Percentiles rank a stretch among this genome's conserved stretches.
phyloP scores from a whole-genome alignment of 2,113 vertebrate species.

The Mastomys coucha region DNA sequence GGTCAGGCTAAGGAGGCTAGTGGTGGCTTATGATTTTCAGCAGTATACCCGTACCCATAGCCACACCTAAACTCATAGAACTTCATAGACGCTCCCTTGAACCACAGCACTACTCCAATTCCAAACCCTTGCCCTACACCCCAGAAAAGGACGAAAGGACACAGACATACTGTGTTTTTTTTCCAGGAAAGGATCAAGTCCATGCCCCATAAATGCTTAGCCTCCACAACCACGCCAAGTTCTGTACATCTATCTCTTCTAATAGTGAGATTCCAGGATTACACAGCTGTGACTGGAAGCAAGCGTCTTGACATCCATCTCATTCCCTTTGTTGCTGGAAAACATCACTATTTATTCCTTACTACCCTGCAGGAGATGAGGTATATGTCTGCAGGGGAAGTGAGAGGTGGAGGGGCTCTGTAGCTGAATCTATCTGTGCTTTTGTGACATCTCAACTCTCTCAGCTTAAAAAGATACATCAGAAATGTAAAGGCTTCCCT shows the following conservation, averaged over 20 bases:
- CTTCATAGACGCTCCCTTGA: neutral
- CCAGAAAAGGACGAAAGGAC: neutral
- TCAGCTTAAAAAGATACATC: constrained; percentile 61
- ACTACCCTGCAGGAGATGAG: neutral
- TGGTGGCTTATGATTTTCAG: neutral
- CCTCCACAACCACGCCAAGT: neutral
- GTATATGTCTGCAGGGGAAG: neutral
- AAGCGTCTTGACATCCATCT: neutral
- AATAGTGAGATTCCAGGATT: neutral
- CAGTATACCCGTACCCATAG: neutral
- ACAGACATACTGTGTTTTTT: neutral
- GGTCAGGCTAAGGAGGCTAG: neutral
- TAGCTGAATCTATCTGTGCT: constrained; percentile 82
- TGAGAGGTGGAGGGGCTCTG: constrained; percentile 23
- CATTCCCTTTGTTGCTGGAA: constrained; percentile 43
- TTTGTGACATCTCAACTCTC: constrained; percentile 80
- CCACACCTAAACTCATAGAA: neutral
- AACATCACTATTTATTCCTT: constrained; percentile 61
- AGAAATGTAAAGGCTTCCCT: constrained; percentile 71
- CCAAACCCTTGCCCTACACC: neutral
- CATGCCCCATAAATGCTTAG: neutral
- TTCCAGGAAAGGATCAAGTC: neutral
- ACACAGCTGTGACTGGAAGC: neutral
- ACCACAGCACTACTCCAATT: rapidly evolving
- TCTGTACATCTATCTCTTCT: neutral